Evolutionary conservation across 2,113 vertebrate genomes (phyloP).

Genomic region (Pelusios castaneus): DNA sequence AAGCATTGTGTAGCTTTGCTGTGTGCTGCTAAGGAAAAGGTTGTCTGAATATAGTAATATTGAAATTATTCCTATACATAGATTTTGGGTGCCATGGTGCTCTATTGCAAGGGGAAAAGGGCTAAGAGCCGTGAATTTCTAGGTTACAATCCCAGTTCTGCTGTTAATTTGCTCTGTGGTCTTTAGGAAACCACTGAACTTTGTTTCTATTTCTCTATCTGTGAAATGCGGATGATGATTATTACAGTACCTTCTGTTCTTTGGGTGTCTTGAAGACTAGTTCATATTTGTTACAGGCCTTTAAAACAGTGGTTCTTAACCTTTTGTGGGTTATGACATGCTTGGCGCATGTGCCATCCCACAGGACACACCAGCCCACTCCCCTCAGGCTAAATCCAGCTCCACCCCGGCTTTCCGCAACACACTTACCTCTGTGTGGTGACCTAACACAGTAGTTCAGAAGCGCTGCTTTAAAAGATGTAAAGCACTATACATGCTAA

Average conservation of each 20-base stretch:
- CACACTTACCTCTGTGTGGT: no score
- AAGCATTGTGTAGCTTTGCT: not conserved
- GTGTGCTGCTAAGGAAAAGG: not conserved
- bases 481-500: not conserved
- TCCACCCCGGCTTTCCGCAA: no score
- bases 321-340: no score
- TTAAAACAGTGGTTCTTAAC: not conserved
- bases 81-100: constrained; percentile 17
- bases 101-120: not conserved
- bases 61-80: not conserved
- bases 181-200: not conserved
- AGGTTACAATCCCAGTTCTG: not conserved
- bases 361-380: no score
- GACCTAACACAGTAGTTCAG: no score
- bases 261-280: not conserved
- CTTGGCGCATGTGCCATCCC: no score
- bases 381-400: no score
- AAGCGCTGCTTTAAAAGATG: not conserved
- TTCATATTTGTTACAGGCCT: not conserved
- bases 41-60: not conserved
- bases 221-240: not conserved
- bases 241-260: not conserved
- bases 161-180: not conserved
- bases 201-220: not conserved
- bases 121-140: not conserved